phyloP scores from a whole-genome alignment of 1,140 invertebrate genomes.

The Bombus impatiens region DNA sequence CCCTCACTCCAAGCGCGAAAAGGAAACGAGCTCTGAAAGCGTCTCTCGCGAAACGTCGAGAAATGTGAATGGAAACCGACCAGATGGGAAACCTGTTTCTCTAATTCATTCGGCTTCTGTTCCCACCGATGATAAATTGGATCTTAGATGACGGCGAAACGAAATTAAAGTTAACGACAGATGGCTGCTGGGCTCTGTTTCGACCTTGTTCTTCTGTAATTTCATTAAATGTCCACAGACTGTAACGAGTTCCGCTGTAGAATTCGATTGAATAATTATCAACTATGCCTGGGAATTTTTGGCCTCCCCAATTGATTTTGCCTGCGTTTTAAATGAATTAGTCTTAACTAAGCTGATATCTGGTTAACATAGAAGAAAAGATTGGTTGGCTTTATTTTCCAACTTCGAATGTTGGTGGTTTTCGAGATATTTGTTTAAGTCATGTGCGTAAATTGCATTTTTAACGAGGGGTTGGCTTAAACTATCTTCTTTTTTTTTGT shows the following conservation, averaged over 20 bases:
- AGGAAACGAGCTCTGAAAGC: neutral
- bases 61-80: neutral
- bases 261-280: neutral
- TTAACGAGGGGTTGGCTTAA: too few species aligned
- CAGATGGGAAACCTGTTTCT: neutral
- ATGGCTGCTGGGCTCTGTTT: neutral
- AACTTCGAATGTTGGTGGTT: too few species aligned
- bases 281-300: neutral
- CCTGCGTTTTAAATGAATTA: neutral
- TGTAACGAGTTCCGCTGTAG: too few species aligned
- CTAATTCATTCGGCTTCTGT: constrained; percentile 2
- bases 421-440: too few species aligned
- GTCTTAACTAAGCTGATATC: neutral
- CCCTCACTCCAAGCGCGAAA: too few species aligned
- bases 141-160: neutral
- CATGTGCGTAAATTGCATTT: too few species aligned
- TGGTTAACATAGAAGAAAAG: too few species aligned
- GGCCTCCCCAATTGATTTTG: neutral
- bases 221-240: neutral
- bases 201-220: neutral
- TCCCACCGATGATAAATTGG: constrained; percentile 5
- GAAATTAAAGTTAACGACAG: neutral
- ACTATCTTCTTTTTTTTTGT: too few species aligned
- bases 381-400: neutral
- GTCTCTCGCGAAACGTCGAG: neutral